Percentiles rank a stretch among this genome's conserved stretches.
phyloP scores from a whole-genome alignment of 2,113 vertebrate species.

The Pao palembangensis region DNA sequence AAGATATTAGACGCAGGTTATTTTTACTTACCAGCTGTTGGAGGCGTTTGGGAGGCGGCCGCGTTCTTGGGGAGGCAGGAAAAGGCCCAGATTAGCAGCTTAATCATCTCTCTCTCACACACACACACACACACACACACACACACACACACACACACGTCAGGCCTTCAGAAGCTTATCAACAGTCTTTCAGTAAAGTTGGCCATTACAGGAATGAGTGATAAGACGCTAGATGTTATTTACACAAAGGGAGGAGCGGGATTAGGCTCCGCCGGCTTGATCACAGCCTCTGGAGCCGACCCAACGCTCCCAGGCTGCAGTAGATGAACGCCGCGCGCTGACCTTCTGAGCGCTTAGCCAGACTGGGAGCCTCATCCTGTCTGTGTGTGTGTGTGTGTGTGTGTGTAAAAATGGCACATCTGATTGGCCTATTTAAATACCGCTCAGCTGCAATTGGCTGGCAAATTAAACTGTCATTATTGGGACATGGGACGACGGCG shows the following conservation, averaged over 20 bases:
- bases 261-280: conserved; percentile 55
- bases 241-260: conserved; percentile 72
- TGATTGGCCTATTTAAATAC: conserved; percentile 87
- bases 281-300: no score
- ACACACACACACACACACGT: conserved; percentile 3
- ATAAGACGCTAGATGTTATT: conserved; percentile 82
- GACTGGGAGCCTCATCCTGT: conserved; percentile 64
- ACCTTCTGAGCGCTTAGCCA: conserved; percentile 55
- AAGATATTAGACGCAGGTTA: conserved; percentile 71
- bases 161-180: conserved; percentile 52
- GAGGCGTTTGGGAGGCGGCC: conserved; percentile 46
- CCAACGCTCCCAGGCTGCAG: no score
- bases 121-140: conserved; percentile 15
- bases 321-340: conserved; percentile 14
- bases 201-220: conserved; percentile 80
- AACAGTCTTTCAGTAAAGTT: conserved; percentile 52
- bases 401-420: no score
- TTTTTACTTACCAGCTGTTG: conserved; percentile 76
- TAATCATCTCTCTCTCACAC: conserved; percentile 57
- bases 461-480: conserved; percentile 87
- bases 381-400: no score
- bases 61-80: conserved; percentile 44
- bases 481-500: conserved; percentile 67
- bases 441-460: conserved; percentile 83
- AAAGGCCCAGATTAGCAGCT: conserved; percentile 51